Percentiles rank a stretch among this genome's conserved stretches.
These are phyloP conservation scores for Eucriotettix oculatus DNA, from an alignment of 2,888 invertebrate species.

Conservation along the genomic window DNA sequence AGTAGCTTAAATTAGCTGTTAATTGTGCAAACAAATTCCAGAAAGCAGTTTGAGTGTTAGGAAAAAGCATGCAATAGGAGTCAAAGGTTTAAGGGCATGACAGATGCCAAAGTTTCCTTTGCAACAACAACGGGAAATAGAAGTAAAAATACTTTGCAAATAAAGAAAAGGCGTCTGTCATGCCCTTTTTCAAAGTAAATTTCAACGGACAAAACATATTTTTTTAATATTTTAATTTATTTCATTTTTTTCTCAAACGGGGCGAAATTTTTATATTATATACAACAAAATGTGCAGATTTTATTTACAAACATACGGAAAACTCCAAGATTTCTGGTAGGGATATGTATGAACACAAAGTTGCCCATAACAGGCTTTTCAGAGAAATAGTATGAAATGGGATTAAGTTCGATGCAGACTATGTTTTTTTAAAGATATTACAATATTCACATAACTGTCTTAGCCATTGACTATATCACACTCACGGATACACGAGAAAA, in stretches of 20 bases:
- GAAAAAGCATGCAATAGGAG: not conserved
- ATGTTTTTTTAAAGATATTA: not conserved
- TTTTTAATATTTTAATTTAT: slow-evolving; percentile 12
- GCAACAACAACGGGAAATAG: not conserved
- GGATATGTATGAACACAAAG: slow-evolving; percentile 1
- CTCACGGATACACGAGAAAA: slow-evolving; percentile 6
- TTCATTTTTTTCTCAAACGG: slow-evolving; percentile 13
- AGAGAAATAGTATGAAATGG: not conserved
- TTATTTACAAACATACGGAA: slow-evolving; percentile 10
- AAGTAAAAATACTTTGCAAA: not conserved
- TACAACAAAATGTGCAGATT: slow-evolving; percentile 13
- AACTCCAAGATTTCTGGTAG: not conserved
- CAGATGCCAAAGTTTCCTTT: not conserved
- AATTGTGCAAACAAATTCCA: too few species aligned
- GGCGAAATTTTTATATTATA: slow-evolving; percentile 11
- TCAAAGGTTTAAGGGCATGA: not conserved
- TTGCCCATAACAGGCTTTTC: not conserved
- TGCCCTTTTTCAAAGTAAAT: not conserved
- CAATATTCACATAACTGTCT: slow-evolving; percentile 4
- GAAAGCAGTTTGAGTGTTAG: not conserved
- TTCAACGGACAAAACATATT: not conserved
- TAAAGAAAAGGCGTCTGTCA: not conserved
- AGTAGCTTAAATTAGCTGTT: too few species aligned
- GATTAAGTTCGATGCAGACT: slow-evolving; percentile 6
- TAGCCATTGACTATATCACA: slow-evolving; percentile 10